Evolutionary conservation across 2,113 vertebrate genomes (phyloP).

Genomic region (Psammodynastes pulverulentus): DNA sequence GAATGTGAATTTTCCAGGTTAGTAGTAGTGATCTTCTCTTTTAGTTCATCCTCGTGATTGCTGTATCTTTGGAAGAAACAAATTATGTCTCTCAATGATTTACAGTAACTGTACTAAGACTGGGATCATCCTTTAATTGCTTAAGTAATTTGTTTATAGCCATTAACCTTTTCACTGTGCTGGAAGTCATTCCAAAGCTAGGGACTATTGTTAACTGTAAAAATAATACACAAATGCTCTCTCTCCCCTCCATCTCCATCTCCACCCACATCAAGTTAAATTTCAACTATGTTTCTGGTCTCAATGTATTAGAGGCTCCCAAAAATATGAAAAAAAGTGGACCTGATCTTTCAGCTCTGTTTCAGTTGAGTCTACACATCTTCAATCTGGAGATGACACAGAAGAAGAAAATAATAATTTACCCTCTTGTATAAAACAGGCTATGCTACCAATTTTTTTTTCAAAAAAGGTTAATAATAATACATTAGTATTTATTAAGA

Average conservation of each 20-base stretch:
- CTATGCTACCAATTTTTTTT: no score
- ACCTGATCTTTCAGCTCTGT: not conserved
- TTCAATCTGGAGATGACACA: no score
- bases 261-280: not conserved
- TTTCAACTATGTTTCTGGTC: not conserved
- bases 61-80: not conserved
- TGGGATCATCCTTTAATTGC: not conserved
- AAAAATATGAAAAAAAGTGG: not conserved
- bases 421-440: not conserved
- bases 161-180: not conserved
- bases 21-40: not conserved
- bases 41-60: not conserved
- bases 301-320: not conserved
- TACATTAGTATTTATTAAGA: no score
- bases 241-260: no score
- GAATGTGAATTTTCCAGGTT: not conserved
- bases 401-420: not conserved
- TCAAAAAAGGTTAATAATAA: not conserved
- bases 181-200: not conserved
- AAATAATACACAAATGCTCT: not conserved
- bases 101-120: not conserved
- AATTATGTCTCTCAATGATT: not conserved
- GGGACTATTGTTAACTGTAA: not conserved
- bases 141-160: not conserved
- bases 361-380: not conserved